Conservation (phyloP, 2,888 invertebrate species). For the Epicampocera succincta region DNA sequence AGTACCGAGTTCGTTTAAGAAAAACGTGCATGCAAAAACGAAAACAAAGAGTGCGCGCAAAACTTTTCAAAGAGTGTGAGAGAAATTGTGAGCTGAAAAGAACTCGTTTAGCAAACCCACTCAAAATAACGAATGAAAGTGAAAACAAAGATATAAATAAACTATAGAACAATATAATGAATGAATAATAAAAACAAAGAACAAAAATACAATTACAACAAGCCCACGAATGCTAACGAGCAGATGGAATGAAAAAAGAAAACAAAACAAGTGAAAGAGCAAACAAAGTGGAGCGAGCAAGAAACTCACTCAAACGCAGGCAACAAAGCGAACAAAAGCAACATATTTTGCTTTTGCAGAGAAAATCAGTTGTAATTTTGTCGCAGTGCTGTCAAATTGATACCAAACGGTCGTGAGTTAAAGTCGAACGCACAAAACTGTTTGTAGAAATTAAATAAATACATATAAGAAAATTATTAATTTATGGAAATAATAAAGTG, state of each 20-base stretch:
- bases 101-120: slow-evolving; percentile 12
- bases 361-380: slow-evolving; percentile 72
- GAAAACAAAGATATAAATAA: slow-evolving; percentile 59
- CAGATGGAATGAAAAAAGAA: background rate
- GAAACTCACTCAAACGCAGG: slow-evolving; percentile 51
- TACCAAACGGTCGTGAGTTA: slow-evolving; percentile 51
- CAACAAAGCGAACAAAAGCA: slow-evolving; percentile 24
- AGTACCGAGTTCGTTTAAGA: background rate
- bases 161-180: slow-evolving; percentile 38
- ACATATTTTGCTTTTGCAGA: slow-evolving; percentile 36
- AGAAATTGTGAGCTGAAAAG: background rate
- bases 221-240: background rate
- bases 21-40: slow-evolving; percentile 37
- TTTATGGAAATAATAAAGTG: slow-evolving; percentile 52
- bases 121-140: slow-evolving; percentile 59
- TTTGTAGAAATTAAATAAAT: slow-evolving; percentile 36
- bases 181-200: slow-evolving; percentile 68
- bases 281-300: background rate
- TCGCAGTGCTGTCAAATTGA: slow-evolving; percentile 71
- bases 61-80: slow-evolving; percentile 13
- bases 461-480: slow-evolving; percentile 15
- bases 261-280: slow-evolving; percentile 37
- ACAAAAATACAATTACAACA: slow-evolving; percentile 16
- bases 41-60: slow-evolving; percentile 26
- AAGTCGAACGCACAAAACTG: slow-evolving; percentile 61